Conservation (phyloP, 92 coral and sea anemone species). For the Phenganax subtilis region DNA sequence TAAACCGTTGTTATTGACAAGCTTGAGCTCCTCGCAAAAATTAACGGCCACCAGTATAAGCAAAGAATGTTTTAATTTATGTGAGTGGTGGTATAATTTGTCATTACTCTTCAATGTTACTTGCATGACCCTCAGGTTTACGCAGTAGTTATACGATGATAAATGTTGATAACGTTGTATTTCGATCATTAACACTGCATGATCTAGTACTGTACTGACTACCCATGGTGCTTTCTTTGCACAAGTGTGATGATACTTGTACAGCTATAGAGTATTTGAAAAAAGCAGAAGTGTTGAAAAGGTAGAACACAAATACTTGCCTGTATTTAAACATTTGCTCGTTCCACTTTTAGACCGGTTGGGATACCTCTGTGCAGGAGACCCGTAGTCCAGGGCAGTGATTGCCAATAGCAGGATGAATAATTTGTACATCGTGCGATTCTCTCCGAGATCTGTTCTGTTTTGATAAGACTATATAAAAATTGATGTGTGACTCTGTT, state of each 20-base stretch:
- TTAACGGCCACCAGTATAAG: background rate
- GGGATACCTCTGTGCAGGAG: background rate
- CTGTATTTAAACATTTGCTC: background rate
- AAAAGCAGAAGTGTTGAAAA: too few relatives aligned
- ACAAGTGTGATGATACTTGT: too few relatives aligned
- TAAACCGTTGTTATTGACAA: background rate
- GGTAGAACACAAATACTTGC: background rate
- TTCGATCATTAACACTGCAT: too few relatives aligned
- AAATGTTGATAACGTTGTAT: too few relatives aligned
- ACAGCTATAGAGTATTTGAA: too few relatives aligned
- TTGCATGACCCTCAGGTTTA: background rate
- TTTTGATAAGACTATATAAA: background rate
- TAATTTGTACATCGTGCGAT: slow-evolving; percentile 11
- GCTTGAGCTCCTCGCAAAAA: background rate
- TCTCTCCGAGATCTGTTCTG: background rate
- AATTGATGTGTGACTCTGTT: background rate
- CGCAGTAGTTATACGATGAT: too few relatives aligned
- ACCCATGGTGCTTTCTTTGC: too few relatives aligned
- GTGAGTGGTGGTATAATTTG: background rate
- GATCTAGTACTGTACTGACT: too few relatives aligned
- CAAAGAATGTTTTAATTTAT: background rate
- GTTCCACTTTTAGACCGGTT: background rate
- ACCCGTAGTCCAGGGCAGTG: background rate
- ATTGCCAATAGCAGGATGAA: slow-evolving; percentile 1
- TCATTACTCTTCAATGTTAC: background rate